These are phyloP conservation scores for Troides helena DNA, from an alignment of 2,888 invertebrate species.

Conservation along the genomic window DNA sequence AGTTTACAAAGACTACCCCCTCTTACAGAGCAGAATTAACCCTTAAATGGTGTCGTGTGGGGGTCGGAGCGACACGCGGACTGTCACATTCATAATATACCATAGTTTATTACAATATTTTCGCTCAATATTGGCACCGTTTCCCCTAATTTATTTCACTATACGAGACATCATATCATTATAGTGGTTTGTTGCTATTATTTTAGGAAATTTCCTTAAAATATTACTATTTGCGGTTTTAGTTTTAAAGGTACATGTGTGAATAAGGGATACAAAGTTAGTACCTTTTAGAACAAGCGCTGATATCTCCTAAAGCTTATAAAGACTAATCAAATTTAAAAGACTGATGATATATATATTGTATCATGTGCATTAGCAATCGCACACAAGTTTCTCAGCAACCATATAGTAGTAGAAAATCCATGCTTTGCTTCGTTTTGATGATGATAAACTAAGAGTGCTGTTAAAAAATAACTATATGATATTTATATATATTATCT, in stretches of 20 bases:
- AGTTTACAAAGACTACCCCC: slow-evolving; percentile 72
- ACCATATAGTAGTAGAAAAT: too few species aligned
- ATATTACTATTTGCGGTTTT: neutral
- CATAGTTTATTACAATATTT: slow-evolving; percentile 78
- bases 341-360: too few species aligned
- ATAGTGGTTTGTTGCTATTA: slow-evolving; percentile 3
- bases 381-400: too few species aligned
- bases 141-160: slow-evolving; percentile 45
- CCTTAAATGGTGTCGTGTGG: slow-evolving; percentile 60
- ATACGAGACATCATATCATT: slow-evolving; percentile 30
- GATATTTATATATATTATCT: too few species aligned
- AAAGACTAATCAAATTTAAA: too few species aligned
- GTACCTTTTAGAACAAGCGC: too few species aligned
- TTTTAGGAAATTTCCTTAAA: neutral
- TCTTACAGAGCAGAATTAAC: slow-evolving; percentile 55
- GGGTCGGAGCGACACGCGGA: slow-evolving; percentile 68
- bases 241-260: neutral
- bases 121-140: slow-evolving; percentile 65
- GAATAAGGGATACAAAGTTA: too few species aligned
- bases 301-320: too few species aligned
- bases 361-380: too few species aligned
- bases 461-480: too few species aligned
- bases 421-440: too few species aligned
- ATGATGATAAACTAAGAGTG: too few species aligned
- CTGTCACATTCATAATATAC: slow-evolving; percentile 77